A percentile compares a stretch with the other conserved stretches of the same genome.
Evolutionary conservation across 1,140 invertebrate species (phyloP).

Genomic region (Acromyrmex heyeri): DNA sequence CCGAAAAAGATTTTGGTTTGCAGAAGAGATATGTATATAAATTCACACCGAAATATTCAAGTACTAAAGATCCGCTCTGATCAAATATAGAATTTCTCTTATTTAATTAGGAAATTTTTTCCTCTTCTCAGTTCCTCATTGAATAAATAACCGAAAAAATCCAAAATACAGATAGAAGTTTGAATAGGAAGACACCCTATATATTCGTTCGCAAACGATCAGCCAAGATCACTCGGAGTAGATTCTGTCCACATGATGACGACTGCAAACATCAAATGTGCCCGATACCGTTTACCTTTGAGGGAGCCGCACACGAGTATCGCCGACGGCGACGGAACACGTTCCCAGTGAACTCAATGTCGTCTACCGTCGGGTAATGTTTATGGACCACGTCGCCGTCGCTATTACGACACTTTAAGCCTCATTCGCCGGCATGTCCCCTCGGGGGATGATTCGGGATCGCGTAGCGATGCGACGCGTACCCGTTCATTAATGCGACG

Average conservation of each 20-base stretch:
- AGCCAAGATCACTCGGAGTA: neutral
- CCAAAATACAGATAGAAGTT: neutral
- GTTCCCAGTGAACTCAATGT: slow-evolving; percentile 53
- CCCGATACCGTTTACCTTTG: slow-evolving; percentile 59
- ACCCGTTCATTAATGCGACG: slow-evolving; percentile 66
- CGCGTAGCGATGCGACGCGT: slow-evolving; percentile 28
- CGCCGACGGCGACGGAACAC: slow-evolving; percentile 56
- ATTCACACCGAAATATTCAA: no score
- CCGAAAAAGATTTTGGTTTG: no score
- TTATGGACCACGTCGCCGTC: slow-evolving; percentile 56
- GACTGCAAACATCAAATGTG: slow-evolving; percentile 56
- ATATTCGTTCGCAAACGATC: neutral
- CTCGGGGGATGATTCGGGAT: slow-evolving; percentile 48
- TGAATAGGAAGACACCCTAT: neutral
- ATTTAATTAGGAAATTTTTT: no score
- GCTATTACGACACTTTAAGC: slow-evolving; percentile 72
- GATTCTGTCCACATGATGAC: slow-evolving; percentile 28
- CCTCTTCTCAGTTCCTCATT: neutral
- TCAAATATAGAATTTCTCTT: no score
- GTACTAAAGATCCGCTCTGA: no score
- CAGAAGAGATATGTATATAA: no score
- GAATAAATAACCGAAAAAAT: neutral
- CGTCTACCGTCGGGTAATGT: slow-evolving; percentile 42
- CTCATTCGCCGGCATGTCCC: slow-evolving; percentile 30
- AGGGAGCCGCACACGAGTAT: slow-evolving; percentile 46